phyloP scores from a whole-genome alignment of 2,888 invertebrate genomes.

The Crematogaster levior region DNA sequence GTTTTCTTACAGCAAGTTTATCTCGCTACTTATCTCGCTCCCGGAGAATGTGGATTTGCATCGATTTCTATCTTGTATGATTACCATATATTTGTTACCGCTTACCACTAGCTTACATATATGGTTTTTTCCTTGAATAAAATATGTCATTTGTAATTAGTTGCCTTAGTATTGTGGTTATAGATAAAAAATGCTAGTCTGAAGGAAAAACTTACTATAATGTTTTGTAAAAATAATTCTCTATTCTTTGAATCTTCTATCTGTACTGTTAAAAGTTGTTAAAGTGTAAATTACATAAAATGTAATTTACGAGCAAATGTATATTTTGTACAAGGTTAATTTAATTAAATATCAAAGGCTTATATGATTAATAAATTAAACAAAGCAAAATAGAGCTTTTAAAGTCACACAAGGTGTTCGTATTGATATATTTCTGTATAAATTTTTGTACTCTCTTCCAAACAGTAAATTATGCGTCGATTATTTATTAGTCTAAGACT shows the following conservation, averaged over 20 bases:
- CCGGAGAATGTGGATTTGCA: constrained; percentile 31
- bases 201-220: not conserved
- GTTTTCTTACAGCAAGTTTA: constrained; percentile 52
- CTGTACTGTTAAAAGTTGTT: not conserved
- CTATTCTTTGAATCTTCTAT: not conserved
- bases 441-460: too few relatives aligned
- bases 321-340: not conserved
- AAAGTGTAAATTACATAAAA: not conserved
- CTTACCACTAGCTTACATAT: constrained; percentile 20
- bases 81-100: constrained; percentile 46
- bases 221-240: not conserved
- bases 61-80: constrained; percentile 14
- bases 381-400: too few relatives aligned
- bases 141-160: not conserved
- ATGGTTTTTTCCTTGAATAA: not conserved
- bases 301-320: not conserved
- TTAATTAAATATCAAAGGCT: not conserved
- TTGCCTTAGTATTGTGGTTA: not conserved
- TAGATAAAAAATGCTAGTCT: not conserved
- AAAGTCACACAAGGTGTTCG: too few relatives aligned
- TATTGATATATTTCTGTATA: too few relatives aligned
- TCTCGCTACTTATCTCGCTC: constrained; percentile 25
- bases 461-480: too few relatives aligned
- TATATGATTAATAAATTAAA: too few relatives aligned
- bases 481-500: too few relatives aligned